Evolutionary conservation across 2,797 vertebrate genomes (phyloP).

Genomic region (Silurus aristotelis): DNA sequence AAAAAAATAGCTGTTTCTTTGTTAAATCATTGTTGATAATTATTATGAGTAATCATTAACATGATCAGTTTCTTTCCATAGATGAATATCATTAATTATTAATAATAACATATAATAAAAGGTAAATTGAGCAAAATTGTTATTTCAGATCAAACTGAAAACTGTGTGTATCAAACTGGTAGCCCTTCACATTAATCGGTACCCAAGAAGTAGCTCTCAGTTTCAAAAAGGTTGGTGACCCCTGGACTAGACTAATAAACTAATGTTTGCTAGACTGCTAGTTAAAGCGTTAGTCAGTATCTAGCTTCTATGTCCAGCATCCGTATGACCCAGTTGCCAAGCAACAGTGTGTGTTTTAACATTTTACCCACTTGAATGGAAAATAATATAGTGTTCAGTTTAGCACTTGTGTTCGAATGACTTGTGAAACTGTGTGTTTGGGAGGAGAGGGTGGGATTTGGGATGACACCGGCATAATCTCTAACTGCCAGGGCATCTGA

Average conservation of each 20-base stretch:
- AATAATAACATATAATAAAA: no score
- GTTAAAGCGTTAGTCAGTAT: background rate
- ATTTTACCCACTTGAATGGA: slow-evolving; percentile 3
- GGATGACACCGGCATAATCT: slow-evolving; percentile 35
- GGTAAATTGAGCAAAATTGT: no score
- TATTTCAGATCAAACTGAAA: no score
- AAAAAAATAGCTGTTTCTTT: no score
- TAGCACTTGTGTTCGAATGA: background rate
- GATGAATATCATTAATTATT: no score
- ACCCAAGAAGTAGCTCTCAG: no score
- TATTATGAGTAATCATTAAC: no score
- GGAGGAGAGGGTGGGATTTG: background rate
- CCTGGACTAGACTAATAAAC: background rate
- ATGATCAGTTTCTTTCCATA: no score
- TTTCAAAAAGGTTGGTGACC: no score
- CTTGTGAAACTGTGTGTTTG: background rate
- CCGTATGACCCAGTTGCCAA: slow-evolving; percentile 1
- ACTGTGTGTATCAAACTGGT: no score
- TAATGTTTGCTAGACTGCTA: background rate
- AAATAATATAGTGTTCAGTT: background rate
- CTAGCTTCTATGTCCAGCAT: background rate
- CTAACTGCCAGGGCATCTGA: slow-evolving; percentile 68
- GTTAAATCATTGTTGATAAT: no score
- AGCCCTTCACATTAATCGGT: no score
- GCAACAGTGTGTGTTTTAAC: slow-evolving; percentile 12